Evolutionary conservation across 2,888 invertebrate species (phyloP), one percentile per base, ranked within the genome.

Genomic region (Diarsia mendica): DNA sequence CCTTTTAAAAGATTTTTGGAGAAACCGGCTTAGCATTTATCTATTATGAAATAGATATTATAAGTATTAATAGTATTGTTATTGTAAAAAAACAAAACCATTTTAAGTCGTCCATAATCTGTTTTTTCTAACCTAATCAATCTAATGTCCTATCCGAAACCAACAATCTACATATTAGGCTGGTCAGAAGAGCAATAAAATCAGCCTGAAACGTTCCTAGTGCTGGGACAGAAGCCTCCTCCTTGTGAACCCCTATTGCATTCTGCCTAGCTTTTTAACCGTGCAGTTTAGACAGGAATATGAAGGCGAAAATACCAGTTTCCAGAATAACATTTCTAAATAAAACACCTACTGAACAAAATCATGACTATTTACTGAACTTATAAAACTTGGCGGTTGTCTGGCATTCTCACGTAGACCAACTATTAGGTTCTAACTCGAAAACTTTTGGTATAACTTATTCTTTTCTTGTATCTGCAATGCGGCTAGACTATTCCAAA

Each of bases 381-480:
- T 65, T 44, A 51, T n/a, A 82, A 67, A 64, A 78, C 66, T 49
- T 51, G 20, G 48, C 11, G 20, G 15, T 13, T 6, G 61, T 23
- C 79, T 79, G 48, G 15, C 9, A 28, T 64, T 73, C 8, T 53
- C 65, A 68, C 67, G 84, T 83, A 63, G 6, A 55, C 9, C 11
- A 55, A 80, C 73, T 33, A 13, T 66, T 61, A n/a, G 61, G 75
- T 63, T 63, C 67, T 33, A 70, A 75, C 33, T 81, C 15, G 18
- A n/a, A 65, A 84, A 80, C n/a, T 80, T 67, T 61, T 13, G 74
- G 44, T 80, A 61, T 51, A 64, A 61, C 46, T 82, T 49, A 49
- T 69, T 71, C 20, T 60, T 75, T 53, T 71, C 23, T 63, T 69
- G 53, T 73, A 83, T 83, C 83, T 85, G 83, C 83, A 85, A 77